Conservation (phyloP, 2,888 invertebrate species). For the Erebia ligea region DNA sequence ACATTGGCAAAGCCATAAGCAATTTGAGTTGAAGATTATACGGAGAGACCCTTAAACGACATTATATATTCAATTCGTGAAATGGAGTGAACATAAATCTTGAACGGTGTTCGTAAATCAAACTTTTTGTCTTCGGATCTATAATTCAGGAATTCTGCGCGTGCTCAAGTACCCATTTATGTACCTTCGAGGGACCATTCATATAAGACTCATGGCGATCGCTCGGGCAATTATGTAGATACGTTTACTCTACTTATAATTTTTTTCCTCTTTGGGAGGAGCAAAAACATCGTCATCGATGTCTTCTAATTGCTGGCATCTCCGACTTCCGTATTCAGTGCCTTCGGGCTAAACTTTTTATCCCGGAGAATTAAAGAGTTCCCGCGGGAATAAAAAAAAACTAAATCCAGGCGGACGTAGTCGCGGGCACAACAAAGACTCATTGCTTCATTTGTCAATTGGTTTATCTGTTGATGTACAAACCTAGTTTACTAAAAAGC, state of each 20-base stretch:
- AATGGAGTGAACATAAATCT: slow-evolving; percentile 69
- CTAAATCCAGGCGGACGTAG: too few relatives aligned
- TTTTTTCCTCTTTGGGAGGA: too few relatives aligned
- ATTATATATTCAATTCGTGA: slow-evolving; percentile 72
- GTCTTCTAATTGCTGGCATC: too few relatives aligned
- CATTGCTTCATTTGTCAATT: too few relatives aligned
- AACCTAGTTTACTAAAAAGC: not conserved
- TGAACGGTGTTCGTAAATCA: slow-evolving; percentile 66
- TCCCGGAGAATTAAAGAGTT: too few relatives aligned
- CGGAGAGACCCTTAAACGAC: slow-evolving; percentile 46
- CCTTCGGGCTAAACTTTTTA: too few relatives aligned
- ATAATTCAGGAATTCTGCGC: slow-evolving; percentile 42
- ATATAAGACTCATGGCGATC: not conserved
- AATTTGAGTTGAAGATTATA: slow-evolving; percentile 38
- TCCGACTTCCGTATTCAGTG: too few relatives aligned
- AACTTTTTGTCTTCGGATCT: slow-evolving; percentile 72
- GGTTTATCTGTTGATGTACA: not conserved
- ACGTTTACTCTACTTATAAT: too few relatives aligned
- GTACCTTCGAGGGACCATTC: slow-evolving; percentile 26
- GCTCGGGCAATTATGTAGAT: not conserved
- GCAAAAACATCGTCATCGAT: too few relatives aligned
- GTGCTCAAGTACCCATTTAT: slow-evolving; percentile 42
- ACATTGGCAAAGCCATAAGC: slow-evolving; percentile 35
- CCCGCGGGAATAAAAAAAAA: too few relatives aligned
- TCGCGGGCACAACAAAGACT: too few relatives aligned